These are phyloP conservation scores for Steatornis caripensis DNA, from an alignment of 2,113 vertebrate species.

Conservation along the genomic window DNA sequence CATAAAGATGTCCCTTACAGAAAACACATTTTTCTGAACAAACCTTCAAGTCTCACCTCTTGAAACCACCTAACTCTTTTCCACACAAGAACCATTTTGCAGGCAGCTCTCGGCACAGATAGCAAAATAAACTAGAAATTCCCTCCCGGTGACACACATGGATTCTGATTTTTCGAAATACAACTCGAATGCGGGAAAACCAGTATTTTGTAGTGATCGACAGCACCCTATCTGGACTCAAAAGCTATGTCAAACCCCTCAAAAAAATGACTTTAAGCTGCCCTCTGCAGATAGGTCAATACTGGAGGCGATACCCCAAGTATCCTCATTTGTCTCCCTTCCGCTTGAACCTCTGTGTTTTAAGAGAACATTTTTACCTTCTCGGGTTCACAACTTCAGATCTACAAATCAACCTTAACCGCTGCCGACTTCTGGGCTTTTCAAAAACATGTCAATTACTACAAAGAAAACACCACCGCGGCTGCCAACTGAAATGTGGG, in stretches of 20 bases:
- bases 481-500: not conserved
- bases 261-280: not conserved
- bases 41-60: not conserved
- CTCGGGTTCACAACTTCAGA: not conserved
- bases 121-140: not conserved
- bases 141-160: not conserved
- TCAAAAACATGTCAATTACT: not conserved
- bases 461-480: not conserved
- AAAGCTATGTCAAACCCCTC: not conserved
- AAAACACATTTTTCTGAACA: not conserved
- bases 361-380: not conserved
- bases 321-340: not conserved
- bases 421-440: not conserved
- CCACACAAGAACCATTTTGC: not conserved
- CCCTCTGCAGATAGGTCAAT: not conserved
- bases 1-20: not conserved
- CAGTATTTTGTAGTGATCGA: not conserved
- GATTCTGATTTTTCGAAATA: not conserved
- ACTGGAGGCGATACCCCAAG: not conserved
- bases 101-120: not conserved
- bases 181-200: not conserved
- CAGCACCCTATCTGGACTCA: not conserved
- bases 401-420: not conserved
- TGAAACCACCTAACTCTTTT: not conserved
- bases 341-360: not conserved